Conservation (phyloP, 2,113 vertebrate genomes). For the Crotalus horridus region DNA sequence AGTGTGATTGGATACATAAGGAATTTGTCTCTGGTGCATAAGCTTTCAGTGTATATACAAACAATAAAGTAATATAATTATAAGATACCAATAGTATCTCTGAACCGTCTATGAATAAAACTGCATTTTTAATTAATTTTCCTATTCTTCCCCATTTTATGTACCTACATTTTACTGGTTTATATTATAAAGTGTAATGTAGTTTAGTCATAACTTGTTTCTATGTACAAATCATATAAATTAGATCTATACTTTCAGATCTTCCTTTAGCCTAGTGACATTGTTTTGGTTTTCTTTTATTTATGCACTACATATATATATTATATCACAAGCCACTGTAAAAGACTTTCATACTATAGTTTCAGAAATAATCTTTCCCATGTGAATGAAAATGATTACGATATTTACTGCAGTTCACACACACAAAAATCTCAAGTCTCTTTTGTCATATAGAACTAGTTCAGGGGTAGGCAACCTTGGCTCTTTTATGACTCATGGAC, state of each 20-base stretch:
- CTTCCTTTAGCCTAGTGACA: not conserved
- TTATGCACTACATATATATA: not conserved
- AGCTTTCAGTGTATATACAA: too few species aligned
- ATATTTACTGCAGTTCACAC: not conserved
- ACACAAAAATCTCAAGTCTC: not conserved
- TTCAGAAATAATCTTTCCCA: not conserved
- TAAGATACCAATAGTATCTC: not conserved
- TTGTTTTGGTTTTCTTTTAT: not conserved
- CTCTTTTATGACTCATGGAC: too few species aligned
- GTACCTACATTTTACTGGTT: not conserved
- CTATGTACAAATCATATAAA: not conserved
- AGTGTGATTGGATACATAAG: too few species aligned
- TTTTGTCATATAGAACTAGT: not conserved
- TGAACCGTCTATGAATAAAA: conserved; percentile 39
- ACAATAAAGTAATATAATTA: too few species aligned
- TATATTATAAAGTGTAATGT: not conserved
- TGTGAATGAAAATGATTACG: not conserved
- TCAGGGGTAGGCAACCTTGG: too few species aligned
- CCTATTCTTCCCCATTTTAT: not conserved
- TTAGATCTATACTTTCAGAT: not conserved
- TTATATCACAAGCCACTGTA: not conserved
- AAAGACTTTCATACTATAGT: not conserved
- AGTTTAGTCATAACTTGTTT: not conserved
- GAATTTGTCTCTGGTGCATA: too few species aligned
- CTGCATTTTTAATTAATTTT: not conserved